Conservation (phyloP, 2,113 vertebrate genomes). For the Rhinolophus ferrumequinum region DNA sequence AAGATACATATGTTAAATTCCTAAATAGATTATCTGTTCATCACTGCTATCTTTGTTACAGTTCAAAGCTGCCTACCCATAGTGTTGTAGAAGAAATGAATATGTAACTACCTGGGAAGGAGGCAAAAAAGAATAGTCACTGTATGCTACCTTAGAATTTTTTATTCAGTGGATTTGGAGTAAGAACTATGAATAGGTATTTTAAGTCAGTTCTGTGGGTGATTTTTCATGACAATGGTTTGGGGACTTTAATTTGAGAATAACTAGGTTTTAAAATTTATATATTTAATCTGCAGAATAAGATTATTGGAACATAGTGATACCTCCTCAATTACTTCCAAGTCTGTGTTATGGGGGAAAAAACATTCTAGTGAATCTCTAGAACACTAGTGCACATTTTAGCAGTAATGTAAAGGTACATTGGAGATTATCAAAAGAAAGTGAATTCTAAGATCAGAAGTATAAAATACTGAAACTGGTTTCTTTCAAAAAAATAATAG, state of each 20-base stretch:
- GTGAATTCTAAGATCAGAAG: neutral
- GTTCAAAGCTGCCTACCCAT: neutral
- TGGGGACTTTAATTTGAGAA: neutral
- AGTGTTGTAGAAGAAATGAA: neutral
- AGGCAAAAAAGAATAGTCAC: neutral
- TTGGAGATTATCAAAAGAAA: neutral
- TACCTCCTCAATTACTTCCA: neutral
- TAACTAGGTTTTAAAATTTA: neutral
- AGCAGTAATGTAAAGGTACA: neutral
- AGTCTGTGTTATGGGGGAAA: neutral
- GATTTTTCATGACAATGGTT: neutral
- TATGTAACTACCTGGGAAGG: neutral
- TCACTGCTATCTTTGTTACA: neutral
- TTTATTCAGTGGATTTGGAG: neutral
- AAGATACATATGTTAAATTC: neutral
- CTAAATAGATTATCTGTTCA: neutral
- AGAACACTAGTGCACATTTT: neutral
- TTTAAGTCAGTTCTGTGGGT: neutral
- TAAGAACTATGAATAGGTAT: neutral
- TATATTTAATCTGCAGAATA: neutral
- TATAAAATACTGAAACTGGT: neutral
- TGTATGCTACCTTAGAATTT: neutral
- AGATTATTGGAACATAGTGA: neutral
- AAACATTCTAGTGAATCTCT: neutral
- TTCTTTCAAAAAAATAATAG: neutral